These are phyloP conservation scores for Hycleus phaleratus DNA, from an alignment of 1,140 invertebrate genomes.

Conservation along the genomic window DNA sequence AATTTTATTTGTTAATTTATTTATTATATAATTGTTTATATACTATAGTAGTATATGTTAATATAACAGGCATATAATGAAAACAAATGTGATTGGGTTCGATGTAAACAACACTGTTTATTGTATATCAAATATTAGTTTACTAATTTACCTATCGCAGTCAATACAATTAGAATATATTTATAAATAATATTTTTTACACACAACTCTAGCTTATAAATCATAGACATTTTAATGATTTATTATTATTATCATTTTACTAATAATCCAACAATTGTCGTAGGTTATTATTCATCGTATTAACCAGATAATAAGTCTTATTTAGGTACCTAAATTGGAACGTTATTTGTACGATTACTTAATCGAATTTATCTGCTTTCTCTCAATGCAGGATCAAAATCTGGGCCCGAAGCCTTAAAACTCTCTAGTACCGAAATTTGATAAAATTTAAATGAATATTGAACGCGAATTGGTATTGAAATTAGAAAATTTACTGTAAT, in stretches of 20 bases:
- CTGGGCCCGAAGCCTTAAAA: too few species aligned
- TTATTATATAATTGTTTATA: not conserved
- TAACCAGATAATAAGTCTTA: too few species aligned
- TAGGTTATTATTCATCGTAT: constrained; percentile 1
- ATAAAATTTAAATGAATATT: too few species aligned
- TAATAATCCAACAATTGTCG: constrained; percentile 53
- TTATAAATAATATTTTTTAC: constrained; percentile 46
- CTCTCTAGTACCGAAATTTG: too few species aligned
- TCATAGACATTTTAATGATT: constrained; percentile 54
- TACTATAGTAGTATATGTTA: not conserved
- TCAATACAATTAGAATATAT: constrained; percentile 26
- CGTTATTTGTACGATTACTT: too few species aligned
- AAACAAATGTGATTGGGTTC: constrained; percentile 27
- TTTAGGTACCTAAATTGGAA: too few species aligned
- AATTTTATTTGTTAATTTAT: constrained; percentile 12
- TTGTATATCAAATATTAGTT: constrained; percentile 32
- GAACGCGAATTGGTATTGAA: too few species aligned
- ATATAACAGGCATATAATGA: not conserved
- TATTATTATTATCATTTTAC: constrained; percentile 51
- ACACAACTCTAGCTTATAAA: constrained; percentile 45
- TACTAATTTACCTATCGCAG: constrained; percentile 28
- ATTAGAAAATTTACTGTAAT: too few species aligned
- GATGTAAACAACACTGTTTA: constrained; percentile 25
- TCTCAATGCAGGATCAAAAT: too few species aligned
- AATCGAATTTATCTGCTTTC: too few species aligned